These are phyloP conservation scores for Neodiprion virginianus DNA, from an alignment of 1,140 invertebrate species.

Conservation along the genomic window DNA sequence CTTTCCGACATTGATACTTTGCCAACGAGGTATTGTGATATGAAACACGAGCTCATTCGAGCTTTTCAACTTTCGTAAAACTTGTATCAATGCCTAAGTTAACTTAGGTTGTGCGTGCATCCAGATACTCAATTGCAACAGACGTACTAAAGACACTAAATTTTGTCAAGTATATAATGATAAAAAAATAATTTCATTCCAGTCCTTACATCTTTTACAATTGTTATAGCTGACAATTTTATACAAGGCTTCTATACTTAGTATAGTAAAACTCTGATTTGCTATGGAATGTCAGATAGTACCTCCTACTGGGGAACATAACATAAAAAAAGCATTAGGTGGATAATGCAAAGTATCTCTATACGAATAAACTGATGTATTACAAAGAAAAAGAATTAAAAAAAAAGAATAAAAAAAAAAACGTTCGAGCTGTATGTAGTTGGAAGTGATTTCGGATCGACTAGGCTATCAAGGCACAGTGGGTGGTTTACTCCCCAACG, in stretches of 20 bases:
- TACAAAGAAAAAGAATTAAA: constrained; percentile 27
- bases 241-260: background rate
- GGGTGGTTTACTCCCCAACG: constrained; percentile 40
- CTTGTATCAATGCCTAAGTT: too few relatives aligned
- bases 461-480: constrained; percentile 48
- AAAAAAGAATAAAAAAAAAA: constrained; percentile 22
- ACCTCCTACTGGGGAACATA: constrained; percentile 14
- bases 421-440: background rate
- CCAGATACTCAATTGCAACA: too few relatives aligned
- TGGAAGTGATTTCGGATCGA: constrained; percentile 30
- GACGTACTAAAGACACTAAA: too few relatives aligned
- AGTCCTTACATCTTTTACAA: background rate
- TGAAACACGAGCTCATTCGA: too few relatives aligned
- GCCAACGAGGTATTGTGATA: too few relatives aligned
- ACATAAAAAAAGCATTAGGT: constrained; percentile 53
- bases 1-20: too few relatives aligned
- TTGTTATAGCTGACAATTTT: background rate
- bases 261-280: background rate
- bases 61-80: too few relatives aligned
- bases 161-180: too few relatives aligned
- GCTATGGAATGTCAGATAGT: background rate
- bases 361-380: constrained; percentile 28
- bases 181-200: too few relatives aligned
- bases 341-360: constrained; percentile 47
- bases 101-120: too few relatives aligned